Evolutionary conservation across 1,140 invertebrate species (phyloP), one percentile per base, ranked within the genome.

Genomic region (Orchesella cincta): DNA sequence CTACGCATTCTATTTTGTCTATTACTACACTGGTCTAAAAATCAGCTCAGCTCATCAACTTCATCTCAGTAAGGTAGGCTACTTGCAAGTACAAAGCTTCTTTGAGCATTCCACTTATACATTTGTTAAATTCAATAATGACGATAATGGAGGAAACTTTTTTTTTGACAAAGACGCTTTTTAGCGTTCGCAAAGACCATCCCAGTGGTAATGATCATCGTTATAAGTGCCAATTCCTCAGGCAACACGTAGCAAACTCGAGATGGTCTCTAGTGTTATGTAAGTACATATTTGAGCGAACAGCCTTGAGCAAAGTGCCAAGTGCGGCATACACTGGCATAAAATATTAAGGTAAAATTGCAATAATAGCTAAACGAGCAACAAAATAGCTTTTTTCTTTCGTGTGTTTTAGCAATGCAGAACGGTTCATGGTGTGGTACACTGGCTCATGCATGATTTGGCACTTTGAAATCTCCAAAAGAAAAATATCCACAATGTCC

Each of bases 151-250:
- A 46, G n/a, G 39, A 46, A 46, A 46, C 39, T 46, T 20, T 20
- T 8, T 46, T 8, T 46, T 8, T 46, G 8, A 46, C 8, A 46
- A 46, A 46, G 39, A 46, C 3, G 12, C 23, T 31, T 67, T 67
- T 67, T 67, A 26, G 23, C 29, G 3, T 67, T 67, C 33, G 62
- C 62, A 33, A 67, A 57, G 26, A 67, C 62, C 62, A 67, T 67
- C 39, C 20, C 39, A 46, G 8, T 67, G 3, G 14, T 33, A 67
- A 31, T 67, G 31, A 67, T 31, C 26, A 26, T 23, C 2, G 62
- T 33, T 12, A 33, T 67, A 67, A 67, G 62, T 67, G 62, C 62
- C 62, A 67, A 67, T 67, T 67, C 62, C 62, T 67, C 33, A 33
- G 62, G 62, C 62, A 67, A 67, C 8, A 67, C 29, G 29, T 67